Base-by-base conservation (phyloP, 2,888 invertebrate genomes). In the Hemicrepidius hirtus region DNA sequence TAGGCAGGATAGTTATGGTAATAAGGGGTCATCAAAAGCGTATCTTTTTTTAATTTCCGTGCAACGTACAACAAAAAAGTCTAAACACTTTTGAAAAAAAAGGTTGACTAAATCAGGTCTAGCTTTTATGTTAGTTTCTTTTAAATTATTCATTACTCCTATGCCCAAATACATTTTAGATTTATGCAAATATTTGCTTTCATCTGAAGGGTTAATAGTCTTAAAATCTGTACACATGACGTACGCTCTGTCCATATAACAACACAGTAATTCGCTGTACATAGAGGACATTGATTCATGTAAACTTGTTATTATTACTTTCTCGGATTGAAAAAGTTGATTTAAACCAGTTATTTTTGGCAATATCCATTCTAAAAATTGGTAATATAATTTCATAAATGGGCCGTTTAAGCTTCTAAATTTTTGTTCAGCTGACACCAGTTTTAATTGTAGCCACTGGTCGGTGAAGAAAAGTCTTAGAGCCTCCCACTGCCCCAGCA, bases 341-440 rank as follows among this genome's bases (percentile, higher is more conserved):
- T 46, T 46, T 46, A 46, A 20, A 0, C 0, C 7, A 4, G 3
- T 18, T 3, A 46, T 18, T 18, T 46, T 46, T 0, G 46, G 46
- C 46, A 46, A 46, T 12, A 46, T 5, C 4, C 6, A 46, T 9
- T 46, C 1, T 18, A 46, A 46, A 46, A 46, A 46, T 1, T 1
- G 18, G 20, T 18, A 46, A 20, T 18, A 46, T 46, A 46, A 10
- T 18, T 24, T 53, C 1, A 13, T 24, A 12, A 44, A 21, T 2
- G 28, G 44, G n/a, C 46, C 13, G 21, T 62, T 18, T 9, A 62
- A 28, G 10, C 4, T 1, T 24, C 46, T 1, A 28, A 7, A 10
- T 3, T 46, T 62, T 44, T 44, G 44, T 46, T 62, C 46, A 9
- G 28, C n/a, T 13, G 44, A 13, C 1, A 44, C n/a, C 0, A 62